Evolutionary conservation across 1,140 invertebrate species (phyloP).

Genomic region (Branchinecta lindahli): DNA sequence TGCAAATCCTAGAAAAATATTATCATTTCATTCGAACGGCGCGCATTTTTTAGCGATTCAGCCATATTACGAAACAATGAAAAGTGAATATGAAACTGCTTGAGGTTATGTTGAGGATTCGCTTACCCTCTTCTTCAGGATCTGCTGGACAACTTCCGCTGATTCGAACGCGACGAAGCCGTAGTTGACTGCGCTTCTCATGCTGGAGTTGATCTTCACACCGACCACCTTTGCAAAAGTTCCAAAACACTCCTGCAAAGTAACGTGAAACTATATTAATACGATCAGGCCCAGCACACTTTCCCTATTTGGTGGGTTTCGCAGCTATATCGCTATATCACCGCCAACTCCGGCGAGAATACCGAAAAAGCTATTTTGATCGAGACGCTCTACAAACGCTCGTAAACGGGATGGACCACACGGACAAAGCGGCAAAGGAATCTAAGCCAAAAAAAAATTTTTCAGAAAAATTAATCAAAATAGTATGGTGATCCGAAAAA

Average conservation of each 20-base stretch:
- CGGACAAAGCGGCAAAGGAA: too few relatives aligned
- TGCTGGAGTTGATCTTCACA: not conserved
- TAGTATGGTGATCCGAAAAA: too few relatives aligned
- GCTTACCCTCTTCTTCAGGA: not conserved
- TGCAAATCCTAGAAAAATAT: not conserved
- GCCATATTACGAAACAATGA: not conserved
- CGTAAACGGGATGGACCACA: too few relatives aligned
- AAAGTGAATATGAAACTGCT: not conserved
- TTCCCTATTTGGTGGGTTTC: not conserved
- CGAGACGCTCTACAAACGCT: too few relatives aligned
- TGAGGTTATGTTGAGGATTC: not conserved
- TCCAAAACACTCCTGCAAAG: not conserved
- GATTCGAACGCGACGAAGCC: not conserved
- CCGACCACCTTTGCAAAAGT: not conserved
- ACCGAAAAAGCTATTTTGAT: too few relatives aligned
- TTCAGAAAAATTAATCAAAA: too few relatives aligned
- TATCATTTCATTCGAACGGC: not conserved
- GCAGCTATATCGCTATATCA: not conserved
- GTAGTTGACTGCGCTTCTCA: not conserved
- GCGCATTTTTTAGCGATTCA: not conserved
- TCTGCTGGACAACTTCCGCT: not conserved
- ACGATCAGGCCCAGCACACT: not conserved
- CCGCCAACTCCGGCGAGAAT: too few relatives aligned
- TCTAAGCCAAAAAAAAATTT: too few relatives aligned
- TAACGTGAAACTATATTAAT: not conserved